Evolutionary conservation across 2,797 vertebrate species (phyloP), one percentile per base, ranked within the genome.

Genomic region (Chanos chanos): DNA sequence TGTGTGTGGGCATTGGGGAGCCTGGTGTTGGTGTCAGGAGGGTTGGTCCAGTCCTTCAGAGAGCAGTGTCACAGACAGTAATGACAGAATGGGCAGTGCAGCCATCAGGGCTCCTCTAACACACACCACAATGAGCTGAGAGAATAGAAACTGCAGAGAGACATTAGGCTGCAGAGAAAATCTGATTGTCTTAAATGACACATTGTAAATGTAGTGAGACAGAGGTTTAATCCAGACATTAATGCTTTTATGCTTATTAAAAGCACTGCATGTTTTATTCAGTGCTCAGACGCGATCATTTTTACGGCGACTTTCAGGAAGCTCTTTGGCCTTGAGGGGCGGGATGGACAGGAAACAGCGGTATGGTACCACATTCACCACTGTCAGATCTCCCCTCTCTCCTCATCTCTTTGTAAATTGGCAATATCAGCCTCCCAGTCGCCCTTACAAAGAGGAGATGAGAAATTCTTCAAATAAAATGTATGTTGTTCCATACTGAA

Each of bases 141-240:
- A 66, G 19, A 68, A 66, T 58, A 3, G 24, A 36, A 25, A 27
- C 64, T 37, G 31, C 30, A 73, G 69, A 69, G 74, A 75, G 70
- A 68, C 68, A 60, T 82, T 72, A 77, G 64, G 72, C 2, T 56
- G 56, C 59, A 78, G 75, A 71, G 73, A 70, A 65, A 71, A 75
- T 77, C 70, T 74, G 59, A 66, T 47, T 59, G 56, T 62, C 67
- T 34, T 64, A 71, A 80, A 64, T 77, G 74, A 68, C 73, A 76
- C 57, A 61, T 60, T 51, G 71, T 55, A 71, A 82, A 84, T 74
- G 64, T 4, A 4, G 76, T 70, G 57, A 77, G 80, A 85, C 79
- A 77, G 77, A 54, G 55, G 75, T 70, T 75, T 72, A 68, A 74
- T 66, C 1, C 5, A 60, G 58, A 22, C 64, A 68, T 78, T 74